Conservation (phyloP, 2,113 vertebrate genomes). For the Laticauda laticaudata region DNA sequence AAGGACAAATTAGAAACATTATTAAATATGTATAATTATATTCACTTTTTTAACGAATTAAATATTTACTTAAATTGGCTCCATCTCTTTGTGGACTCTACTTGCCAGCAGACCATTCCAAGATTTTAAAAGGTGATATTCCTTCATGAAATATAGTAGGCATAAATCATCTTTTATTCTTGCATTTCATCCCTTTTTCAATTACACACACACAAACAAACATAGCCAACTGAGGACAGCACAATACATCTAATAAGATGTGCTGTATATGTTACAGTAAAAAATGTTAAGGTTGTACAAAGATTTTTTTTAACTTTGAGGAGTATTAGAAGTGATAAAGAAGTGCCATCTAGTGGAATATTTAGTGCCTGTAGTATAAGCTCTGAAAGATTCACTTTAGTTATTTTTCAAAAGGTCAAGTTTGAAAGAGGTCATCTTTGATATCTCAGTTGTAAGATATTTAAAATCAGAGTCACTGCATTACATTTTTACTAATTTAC, state of each 20-base stretch:
- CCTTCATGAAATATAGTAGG: background rate
- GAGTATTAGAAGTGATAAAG: background rate
- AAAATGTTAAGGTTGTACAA: background rate
- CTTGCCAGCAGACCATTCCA: background rate
- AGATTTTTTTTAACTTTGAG: background rate
- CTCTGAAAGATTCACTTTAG: background rate
- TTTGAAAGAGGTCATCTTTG: background rate
- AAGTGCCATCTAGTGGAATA: conserved; percentile 15
- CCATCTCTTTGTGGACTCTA: background rate
- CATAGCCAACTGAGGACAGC: background rate
- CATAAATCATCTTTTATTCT: background rate
- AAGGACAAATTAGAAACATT: background rate
- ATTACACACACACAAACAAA: background rate
- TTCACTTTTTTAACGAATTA: background rate
- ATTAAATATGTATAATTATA: background rate
- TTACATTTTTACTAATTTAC: background rate
- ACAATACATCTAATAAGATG: background rate
- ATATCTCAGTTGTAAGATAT: background rate
- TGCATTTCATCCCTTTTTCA: background rate
- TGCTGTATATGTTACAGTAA: background rate
- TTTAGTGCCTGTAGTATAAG: background rate
- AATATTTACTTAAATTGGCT: background rate
- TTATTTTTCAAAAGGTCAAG: background rate
- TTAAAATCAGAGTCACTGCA: background rate
- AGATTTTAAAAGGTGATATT: background rate